Conservation (phyloP, 2,797 vertebrate genomes). For the Catamblyrhynchus diadema region DNA sequence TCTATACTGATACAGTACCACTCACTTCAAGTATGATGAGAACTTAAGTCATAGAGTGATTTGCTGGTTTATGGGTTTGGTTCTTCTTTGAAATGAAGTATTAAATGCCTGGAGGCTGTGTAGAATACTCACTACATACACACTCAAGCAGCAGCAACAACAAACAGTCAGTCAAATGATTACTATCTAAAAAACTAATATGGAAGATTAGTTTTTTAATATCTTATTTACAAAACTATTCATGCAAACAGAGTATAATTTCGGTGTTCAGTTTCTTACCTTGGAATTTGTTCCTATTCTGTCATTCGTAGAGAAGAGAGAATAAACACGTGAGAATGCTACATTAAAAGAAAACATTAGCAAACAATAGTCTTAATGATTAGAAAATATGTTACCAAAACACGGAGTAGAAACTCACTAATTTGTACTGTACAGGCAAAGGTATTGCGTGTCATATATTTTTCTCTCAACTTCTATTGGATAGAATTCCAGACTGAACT, state of each 20-base stretch:
- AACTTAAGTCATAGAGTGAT: not conserved
- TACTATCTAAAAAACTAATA: conserved; percentile 35
- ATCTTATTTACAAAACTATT: conserved; percentile 38
- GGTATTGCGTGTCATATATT: not conserved
- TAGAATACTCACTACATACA: not conserved
- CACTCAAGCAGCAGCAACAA: not conserved
- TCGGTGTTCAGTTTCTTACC: conserved; percentile 48
- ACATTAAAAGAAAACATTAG: conserved; percentile 44
- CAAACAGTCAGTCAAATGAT: not conserved
- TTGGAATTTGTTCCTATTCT: conserved; percentile 48
- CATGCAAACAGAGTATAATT: not conserved
- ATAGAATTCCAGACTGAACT: conserved; percentile 13
- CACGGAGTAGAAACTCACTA: conserved; percentile 17
- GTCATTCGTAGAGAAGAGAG: not conserved
- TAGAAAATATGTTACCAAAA: not conserved
- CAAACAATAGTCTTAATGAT: conserved; percentile 11
- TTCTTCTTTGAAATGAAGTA: not conserved
- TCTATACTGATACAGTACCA: not conserved
- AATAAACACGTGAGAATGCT: conserved; percentile 43
- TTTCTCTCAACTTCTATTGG: not conserved
- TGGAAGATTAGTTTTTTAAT: conserved; percentile 20
- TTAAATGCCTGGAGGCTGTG: not conserved
- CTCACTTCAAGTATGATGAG: not conserved
- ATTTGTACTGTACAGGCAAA: not conserved
- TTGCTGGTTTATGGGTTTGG: not conserved